A percentile compares a stretch with the other conserved stretches of the same genome.
Conservation (phyloP, 2,888 invertebrate species). For the Lasioglossum pauxillum region DNA sequence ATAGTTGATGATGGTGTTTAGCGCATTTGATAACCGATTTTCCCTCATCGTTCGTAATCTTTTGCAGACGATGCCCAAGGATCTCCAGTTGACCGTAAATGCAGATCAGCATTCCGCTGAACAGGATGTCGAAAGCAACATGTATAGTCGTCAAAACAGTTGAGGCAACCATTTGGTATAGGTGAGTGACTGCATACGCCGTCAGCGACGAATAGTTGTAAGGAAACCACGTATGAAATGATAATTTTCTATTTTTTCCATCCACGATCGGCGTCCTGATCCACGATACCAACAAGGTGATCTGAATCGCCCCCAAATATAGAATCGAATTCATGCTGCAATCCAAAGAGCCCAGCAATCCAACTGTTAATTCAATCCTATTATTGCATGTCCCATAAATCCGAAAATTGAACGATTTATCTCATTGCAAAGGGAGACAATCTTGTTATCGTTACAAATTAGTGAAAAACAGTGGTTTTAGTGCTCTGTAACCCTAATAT, state of each 20-base stretch:
- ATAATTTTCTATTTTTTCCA: slow-evolving; percentile 16
- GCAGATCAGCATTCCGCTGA: slow-evolving; percentile 63
- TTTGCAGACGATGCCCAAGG: slow-evolving; percentile 47
- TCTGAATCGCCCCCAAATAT: slow-evolving; percentile 10
- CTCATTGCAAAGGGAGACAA: no score
- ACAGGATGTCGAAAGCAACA: slow-evolving; percentile 69
- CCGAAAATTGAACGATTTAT: no score
- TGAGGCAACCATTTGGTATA: slow-evolving; percentile 35
- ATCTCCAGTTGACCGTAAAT: slow-evolving; percentile 72
- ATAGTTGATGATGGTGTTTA: slow-evolving; percentile 52
- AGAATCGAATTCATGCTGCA: no score
- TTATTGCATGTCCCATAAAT: no score
- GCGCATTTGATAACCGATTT: slow-evolving; percentile 33
- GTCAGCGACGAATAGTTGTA: slow-evolving; percentile 51
- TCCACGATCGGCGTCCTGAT: slow-evolving; percentile 23
- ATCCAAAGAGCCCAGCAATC: no score
- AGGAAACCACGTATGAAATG: slow-evolving; percentile 55
- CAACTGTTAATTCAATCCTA: no score
- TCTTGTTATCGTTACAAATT: no score
- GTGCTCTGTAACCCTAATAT: no score
- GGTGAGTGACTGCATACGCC: slow-evolving; percentile 41
- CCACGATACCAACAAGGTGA: background rate
- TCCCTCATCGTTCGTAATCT: background rate
- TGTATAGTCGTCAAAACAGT: slow-evolving; percentile 51
- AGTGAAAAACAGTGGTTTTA: no score